Percentiles rank a stretch among this genome's conserved stretches.
Evolutionary conservation across 2,113 vertebrate genomes (phyloP).

Genomic region (Dasyprocta punctata): DNA sequence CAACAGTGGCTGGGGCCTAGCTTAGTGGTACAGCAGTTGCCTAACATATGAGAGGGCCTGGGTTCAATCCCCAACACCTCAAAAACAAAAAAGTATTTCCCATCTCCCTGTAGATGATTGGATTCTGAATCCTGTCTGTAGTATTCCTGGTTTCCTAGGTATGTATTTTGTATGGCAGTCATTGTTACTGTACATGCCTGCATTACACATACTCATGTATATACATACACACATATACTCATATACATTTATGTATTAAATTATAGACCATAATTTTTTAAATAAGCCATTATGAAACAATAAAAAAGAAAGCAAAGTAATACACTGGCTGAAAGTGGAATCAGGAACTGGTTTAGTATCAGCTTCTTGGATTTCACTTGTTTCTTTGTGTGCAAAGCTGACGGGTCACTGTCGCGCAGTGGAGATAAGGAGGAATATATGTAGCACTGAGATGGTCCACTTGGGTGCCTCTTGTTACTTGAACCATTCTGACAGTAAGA

Average conservation of each 20-base stretch:
- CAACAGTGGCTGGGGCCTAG: not conserved
- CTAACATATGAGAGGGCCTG: not conserved
- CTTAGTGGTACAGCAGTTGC: not conserved
- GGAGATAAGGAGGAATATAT: not conserved
- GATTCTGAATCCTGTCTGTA: not conserved
- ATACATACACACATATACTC: not conserved
- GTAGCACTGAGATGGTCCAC: no score
- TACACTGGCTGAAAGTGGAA: not conserved
- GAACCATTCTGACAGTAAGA: not conserved
- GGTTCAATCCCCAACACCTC: not conserved
- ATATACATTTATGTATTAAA: not conserved
- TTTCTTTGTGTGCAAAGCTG: not conserved
- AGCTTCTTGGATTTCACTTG: not conserved
- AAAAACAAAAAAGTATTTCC: not conserved
- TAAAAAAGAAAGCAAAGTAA: not conserved
- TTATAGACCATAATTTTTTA: not conserved
- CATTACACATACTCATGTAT: not conserved
- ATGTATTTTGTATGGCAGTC: not conserved
- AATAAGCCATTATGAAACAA: not conserved
- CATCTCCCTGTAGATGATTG: not conserved
- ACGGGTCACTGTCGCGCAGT: not conserved
- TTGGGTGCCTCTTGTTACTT: not conserved
- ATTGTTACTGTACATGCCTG: not conserved
- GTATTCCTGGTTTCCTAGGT: not conserved
- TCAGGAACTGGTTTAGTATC: not conserved